phyloP scores from a whole-genome alignment of 2,888 invertebrate species.

The Trichogramma dendrolimi region DNA sequence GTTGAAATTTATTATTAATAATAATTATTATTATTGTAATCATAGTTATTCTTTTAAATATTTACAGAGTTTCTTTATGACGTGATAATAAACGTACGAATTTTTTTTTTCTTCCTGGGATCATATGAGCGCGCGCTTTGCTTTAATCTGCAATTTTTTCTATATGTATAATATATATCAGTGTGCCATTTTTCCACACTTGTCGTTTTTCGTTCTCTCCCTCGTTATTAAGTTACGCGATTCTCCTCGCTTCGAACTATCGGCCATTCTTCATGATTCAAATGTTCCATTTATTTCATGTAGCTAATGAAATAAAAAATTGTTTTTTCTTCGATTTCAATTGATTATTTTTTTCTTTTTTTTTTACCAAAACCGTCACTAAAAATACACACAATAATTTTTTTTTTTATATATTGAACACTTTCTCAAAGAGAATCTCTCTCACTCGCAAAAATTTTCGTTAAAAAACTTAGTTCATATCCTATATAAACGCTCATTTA shows the following conservation, averaged over 20 bases:
- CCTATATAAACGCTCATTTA: too few relatives aligned
- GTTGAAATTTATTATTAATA: slow-evolving; percentile 40
- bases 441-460: slow-evolving; percentile 9
- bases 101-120: slow-evolving; percentile 14
- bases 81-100: slow-evolving; percentile 35
- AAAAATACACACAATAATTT: slow-evolving; percentile 14
- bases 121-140: slow-evolving; percentile 22
- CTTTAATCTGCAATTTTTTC: slow-evolving; percentile 13
- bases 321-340: slow-evolving; percentile 34
- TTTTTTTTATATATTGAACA: not conserved
- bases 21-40: slow-evolving; percentile 34
- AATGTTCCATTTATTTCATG: too few relatives aligned
- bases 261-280: too few relatives aligned
- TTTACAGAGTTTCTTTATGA: slow-evolving; percentile 40
- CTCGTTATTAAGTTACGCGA: too few relatives aligned
- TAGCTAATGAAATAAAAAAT: slow-evolving; percentile 39
- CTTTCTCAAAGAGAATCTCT: not conserved
- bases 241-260: too few relatives aligned
- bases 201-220: too few relatives aligned
- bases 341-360: slow-evolving; percentile 19
- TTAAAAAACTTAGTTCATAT: slow-evolving; percentile 20
- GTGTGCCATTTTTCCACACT: slow-evolving; percentile 12
- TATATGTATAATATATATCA: slow-evolving; percentile 21
- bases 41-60: slow-evolving; percentile 35
- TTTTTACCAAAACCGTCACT: slow-evolving; percentile 9